phyloP scores from a whole-genome alignment of 1,140 invertebrate species.

The Musca domestica region DNA sequence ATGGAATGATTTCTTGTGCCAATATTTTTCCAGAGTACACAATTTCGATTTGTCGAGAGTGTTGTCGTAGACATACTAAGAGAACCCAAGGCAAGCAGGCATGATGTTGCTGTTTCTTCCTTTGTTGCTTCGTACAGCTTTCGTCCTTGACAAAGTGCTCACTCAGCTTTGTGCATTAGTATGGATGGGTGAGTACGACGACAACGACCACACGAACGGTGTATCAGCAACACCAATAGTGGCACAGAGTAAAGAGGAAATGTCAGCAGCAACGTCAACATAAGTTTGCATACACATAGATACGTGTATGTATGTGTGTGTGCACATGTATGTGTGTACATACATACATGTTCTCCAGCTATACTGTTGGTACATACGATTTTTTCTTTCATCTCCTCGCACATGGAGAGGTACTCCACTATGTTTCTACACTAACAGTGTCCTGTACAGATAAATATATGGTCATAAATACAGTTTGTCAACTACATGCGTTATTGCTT shows the following conservation, averaged over 20 bases:
- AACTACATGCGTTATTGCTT: no score
- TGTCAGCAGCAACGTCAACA: neutral
- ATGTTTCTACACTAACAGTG: no score
- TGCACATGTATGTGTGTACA: no score
- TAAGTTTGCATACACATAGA: no score
- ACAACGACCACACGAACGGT: neutral
- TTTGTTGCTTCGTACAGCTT: neutral
- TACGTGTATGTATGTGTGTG: neutral
- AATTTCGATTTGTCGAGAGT: constrained; percentile 54
- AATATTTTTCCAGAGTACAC: constrained; percentile 54
- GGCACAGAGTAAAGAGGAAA: neutral
- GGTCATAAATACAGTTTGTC: no score
- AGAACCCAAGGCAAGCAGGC: constrained; percentile 1
- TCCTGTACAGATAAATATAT: no score
- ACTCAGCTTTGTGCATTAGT: constrained; percentile 4
- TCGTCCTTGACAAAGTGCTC: constrained; percentile 22
- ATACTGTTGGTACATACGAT: no score
- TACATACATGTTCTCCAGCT: no score
- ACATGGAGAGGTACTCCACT: no score
- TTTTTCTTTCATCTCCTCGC: no score
- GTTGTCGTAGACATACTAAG: constrained; percentile 18
- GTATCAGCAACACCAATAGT: neutral
- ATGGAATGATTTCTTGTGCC: constrained; percentile 53
- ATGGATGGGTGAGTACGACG: neutral
- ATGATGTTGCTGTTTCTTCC: constrained; percentile 2